A percentile compares a stretch with the other conserved stretches of the same genome.
Evolutionary conservation across 2,888 invertebrate genomes (phyloP).

Genomic region (Baccha elongata): DNA sequence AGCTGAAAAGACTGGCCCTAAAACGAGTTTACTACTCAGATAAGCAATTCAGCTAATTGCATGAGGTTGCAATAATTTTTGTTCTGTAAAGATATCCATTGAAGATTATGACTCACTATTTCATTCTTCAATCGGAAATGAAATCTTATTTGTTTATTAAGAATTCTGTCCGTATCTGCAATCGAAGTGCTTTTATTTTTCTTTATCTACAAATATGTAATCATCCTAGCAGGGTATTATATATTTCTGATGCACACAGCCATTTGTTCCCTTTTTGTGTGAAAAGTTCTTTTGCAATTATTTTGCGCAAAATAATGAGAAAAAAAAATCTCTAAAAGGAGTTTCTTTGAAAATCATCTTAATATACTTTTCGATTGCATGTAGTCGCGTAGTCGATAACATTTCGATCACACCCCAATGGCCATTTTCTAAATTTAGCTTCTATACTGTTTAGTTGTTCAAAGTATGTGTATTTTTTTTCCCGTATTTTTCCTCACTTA

Average conservation of each 20-base stretch:
- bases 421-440: slow-evolving; percentile 41
- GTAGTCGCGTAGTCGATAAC: not conserved
- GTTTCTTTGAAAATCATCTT: slow-evolving; percentile 6
- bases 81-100: not conserved
- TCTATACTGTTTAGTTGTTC: slow-evolving; percentile 6
- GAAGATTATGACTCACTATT: not conserved
- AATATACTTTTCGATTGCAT: not conserved
- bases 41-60: not conserved
- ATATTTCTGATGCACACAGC: slow-evolving; percentile 15
- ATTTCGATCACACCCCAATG: slow-evolving; percentile 30
- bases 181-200: slow-evolving; percentile 8
- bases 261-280: slow-evolving; percentile 16
- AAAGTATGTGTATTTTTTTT: slow-evolving; percentile 8
- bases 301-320: slow-evolving; percentile 1
- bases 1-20: not conserved
- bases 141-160: not conserved
- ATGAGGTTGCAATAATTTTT: not conserved
- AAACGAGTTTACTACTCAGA: not conserved
- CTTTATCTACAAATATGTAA: slow-evolving; percentile 7
- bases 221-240: not conserved
- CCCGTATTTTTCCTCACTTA: slow-evolving; percentile 1
- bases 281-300: not conserved
- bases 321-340: slow-evolving; percentile 1
- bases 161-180: slow-evolving; percentile 1
- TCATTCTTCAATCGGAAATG: not conserved